Base-by-base conservation (phyloP, 2,797 vertebrate species). In the Chanos chanos region DNA sequence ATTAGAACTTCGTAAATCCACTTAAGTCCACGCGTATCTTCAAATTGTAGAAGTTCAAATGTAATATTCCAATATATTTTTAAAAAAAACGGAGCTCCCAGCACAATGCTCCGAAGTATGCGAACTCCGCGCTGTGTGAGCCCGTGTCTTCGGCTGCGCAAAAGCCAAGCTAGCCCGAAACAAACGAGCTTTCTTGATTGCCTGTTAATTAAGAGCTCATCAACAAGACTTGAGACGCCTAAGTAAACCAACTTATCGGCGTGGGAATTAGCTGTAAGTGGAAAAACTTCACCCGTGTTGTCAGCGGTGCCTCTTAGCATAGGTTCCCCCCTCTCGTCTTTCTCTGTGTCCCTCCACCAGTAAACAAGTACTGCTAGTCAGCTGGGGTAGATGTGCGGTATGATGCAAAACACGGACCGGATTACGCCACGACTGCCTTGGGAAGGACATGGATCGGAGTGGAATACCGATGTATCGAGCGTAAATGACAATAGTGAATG, bases 281-380 rank as follows among this genome's bases (percentile, higher is more conserved):
- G 68, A 76, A 68, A 80, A 89, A 90, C 85, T 87, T 86, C 71
- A 72, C 80, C 88, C 80, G 80, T 81, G 81, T 70, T 72, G 77
- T 71, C 74, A 66, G 80, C 79, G 74, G 67, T 55, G 22, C 77
- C 75, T 78, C 77, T 83, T 79, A 73, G 39, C 70, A 78, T 75
- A 80, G 79, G 79, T 83, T 85, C 76, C 79, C 82, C 84, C 83
- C 86, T 80, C 79, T 80, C 72, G 80, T 83, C 81, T 84, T 82
- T 75, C 75, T 74, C 76, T 67, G 80, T 80, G 79, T 76, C 82
- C 76, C 76, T 86, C 85, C 85, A 69, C 84, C 91, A 91, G 91
- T 92, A 92, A 92, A 92, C 90, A 92, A 92, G 85, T 82, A 80
- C 86, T 87, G 89, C 84, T 86, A 89, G 87, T 91, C 89, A 92